phyloP scores from a whole-genome alignment of 2,113 vertebrate genomes.

The Phaetusa simplex region DNA sequence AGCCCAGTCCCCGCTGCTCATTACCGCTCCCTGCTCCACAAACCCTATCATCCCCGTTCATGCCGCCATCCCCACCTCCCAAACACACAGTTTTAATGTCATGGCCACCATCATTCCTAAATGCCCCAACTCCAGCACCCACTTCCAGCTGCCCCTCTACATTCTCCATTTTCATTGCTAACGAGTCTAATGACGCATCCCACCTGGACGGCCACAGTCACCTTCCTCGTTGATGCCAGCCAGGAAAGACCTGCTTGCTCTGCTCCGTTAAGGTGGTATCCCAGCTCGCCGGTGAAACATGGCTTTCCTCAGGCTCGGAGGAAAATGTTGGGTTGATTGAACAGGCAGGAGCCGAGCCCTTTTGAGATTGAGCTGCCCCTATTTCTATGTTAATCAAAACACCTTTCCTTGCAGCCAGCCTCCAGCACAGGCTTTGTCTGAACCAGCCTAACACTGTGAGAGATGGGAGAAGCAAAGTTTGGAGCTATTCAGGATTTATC shows the following conservation, averaged over 20 bases:
- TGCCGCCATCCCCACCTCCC: background rate
- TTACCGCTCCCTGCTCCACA: background rate
- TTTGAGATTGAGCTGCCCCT: background rate
- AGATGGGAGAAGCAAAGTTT: slow-evolving; percentile 14
- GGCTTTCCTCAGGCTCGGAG: background rate
- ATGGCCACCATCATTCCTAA: background rate
- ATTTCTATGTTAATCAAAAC: background rate
- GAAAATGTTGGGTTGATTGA: background rate
- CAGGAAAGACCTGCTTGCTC: background rate
- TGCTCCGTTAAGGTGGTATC: background rate
- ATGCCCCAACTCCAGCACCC: background rate
- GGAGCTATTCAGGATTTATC: background rate
- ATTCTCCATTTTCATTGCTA: background rate
- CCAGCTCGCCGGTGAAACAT: background rate
- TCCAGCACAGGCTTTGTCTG: background rate
- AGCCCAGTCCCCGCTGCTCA: background rate
- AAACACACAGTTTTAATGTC: background rate
- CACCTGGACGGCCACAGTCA: accelerated
- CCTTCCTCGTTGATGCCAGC: background rate
- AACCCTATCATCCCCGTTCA: background rate
- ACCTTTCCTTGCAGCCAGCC: background rate
- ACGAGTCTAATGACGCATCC: accelerated
- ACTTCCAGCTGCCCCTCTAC: background rate
- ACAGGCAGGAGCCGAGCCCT: accelerated
- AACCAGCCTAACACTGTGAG: background rate